Evolutionary conservation across 2,888 invertebrate genomes (phyloP), one percentile per base, ranked within the genome.

Genomic region (Glyphotaelius pellucidus): DNA sequence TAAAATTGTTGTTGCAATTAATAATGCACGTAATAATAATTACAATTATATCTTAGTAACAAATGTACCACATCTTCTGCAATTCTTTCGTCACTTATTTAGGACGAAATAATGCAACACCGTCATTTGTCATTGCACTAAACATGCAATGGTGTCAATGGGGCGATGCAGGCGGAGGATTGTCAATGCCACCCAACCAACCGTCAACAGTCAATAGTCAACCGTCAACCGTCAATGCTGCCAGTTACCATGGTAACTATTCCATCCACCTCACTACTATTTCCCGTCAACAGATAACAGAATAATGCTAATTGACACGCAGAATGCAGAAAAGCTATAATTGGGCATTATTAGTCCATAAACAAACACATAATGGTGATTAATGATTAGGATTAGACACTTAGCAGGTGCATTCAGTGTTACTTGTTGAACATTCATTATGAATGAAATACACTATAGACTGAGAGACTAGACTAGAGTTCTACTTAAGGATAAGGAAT

Each of bases 101-200:
- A 25, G 67, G 25, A n/a, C 67, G n/a, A 67, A 25, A 67, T 67
- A 67, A 67, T 25, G 67, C 67, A 67, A 67, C 67, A 67, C n/a
- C 25, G 25, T 25, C 67, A 67, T 67, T 67, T 67, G 25, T n/a
- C 67, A 67, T 67, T 67, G 67, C 67, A 67, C 67, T 67, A 67
- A 67, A 67, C 67, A 67, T 67, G 67, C 67, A 67, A 67, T 67
- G 67, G 67, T 67, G 67, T 67, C 67, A 67, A n/a, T 67, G 67
- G 67, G 67, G n/a, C 67, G 67, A 67, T 67, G 67, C 67, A 67
- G 67, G 67, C 67, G 25, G 67, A 67, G 67, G 67, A 67, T 25
- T 67, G 67, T 67, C 67, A 67, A 67, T 67, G 67, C 67, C 67
- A 67, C 67, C 67, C 67, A 52, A 52, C 52, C 52, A 52, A 19